Evolutionary conservation across 2,797 vertebrate genomes (phyloP).

Genomic region (Mus caroli): DNA sequence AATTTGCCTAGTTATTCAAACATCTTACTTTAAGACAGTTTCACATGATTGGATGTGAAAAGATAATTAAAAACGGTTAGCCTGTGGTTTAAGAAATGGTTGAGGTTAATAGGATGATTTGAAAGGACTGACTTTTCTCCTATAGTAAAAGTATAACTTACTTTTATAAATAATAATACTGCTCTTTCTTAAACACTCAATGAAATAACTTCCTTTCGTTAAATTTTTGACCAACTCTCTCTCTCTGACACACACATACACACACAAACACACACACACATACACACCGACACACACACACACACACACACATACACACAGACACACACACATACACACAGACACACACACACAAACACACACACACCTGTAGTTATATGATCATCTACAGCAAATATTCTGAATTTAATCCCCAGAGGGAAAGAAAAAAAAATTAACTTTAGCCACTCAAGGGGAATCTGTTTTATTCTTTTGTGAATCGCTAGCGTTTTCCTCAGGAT

Average conservation of each 20-base stretch:
- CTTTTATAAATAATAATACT: slow-evolving; percentile 55
- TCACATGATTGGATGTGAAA: neutral
- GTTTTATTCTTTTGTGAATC: slow-evolving; percentile 52
- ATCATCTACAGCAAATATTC: slow-evolving; percentile 27
- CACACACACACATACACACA: slow-evolving; percentile 26
- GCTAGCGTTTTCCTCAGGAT: slow-evolving; percentile 67
- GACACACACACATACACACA: neutral
- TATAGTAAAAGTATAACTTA: slow-evolving; percentile 12
- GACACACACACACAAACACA: neutral
- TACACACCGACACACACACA: neutral
- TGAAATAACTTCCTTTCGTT: slow-evolving; percentile 22
- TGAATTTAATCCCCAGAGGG: neutral
- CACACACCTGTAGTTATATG: slow-evolving; percentile 43
- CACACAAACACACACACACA: neutral
- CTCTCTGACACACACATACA: neutral
- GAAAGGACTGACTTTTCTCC: slow-evolving; percentile 51
- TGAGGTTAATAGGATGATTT: neutral
- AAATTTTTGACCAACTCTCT: neutral
- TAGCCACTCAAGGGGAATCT: slow-evolving; percentile 54
- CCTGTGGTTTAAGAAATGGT: neutral
- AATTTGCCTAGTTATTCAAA: neutral
- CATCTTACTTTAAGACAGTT: neutral
- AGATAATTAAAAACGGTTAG: neutral
- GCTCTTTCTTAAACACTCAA: neutral
- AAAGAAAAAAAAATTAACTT: slow-evolving; percentile 71